Base-by-base conservation (phyloP, 2,113 vertebrate species). In the Etheostoma cragini region DNA sequence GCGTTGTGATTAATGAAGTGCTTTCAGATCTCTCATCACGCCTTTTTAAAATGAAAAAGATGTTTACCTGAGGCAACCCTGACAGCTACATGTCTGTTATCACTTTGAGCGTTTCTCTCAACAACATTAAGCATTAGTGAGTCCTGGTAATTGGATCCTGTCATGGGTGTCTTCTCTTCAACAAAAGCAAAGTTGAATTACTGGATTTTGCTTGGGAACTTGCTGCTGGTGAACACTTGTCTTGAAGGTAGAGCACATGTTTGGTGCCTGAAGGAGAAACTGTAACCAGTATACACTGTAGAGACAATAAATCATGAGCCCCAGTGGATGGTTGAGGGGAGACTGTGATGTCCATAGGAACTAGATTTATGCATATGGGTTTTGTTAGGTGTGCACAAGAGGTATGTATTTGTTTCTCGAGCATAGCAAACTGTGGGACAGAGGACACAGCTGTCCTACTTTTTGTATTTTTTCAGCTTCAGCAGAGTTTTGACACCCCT, bases 261-360 rank as follows among this genome's bases (percentile, higher is more conserved):
- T 72, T 73, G 19, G n/a, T 73, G 33, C 8, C 68, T 73, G 50
- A 46, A 69, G 38, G 11, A 12, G 24, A 12, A 7, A 53, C 33
- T 82, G 69, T 57, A 72, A 54, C 35, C 70, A 33, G 64, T 67
- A 15, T 50, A n/a, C 33, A 24, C 54, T 65, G 19, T 42, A 47
- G 52, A 68, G 42, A 63, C 49, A 63, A 21, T 72, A 75, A 57
- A 47, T 70, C 30, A 76, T 17, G 22, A 65, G n/a, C 49, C 62
- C 80, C 66, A 17, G 47, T 14, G 24, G 74, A 52, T 15, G 2
- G 11, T 16, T 64, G 15, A 64, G 45, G 50, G 82, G 80, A 82
- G 90, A 90, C 21, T 69, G 72, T 53, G 75, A 76, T 80, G 49
- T 75, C 17, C 6, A 3, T 53, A 54, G 16, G 45, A 65, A 45